These are phyloP conservation scores for Arctopsyche grandis DNA, from an alignment of 1,140 invertebrate species.

Conservation along the genomic window DNA sequence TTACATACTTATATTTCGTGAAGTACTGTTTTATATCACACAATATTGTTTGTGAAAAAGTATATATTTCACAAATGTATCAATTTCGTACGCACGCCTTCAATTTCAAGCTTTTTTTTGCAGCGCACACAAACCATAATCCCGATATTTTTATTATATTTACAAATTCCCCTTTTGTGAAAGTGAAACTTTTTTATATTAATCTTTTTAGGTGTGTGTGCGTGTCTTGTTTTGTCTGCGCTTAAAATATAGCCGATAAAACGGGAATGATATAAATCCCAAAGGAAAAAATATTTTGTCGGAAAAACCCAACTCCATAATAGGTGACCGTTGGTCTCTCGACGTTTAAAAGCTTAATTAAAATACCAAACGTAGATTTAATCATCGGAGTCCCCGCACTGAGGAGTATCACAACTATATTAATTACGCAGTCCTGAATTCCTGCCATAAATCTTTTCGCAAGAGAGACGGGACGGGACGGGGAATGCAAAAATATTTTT, in stretches of 20 bases:
- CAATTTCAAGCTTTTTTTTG: background rate
- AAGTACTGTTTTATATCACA: too few species aligned
- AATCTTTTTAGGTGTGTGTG: background rate
- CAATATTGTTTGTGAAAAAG: too few species aligned
- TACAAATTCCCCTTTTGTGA: constrained; percentile 29
- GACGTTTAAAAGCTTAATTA: constrained; percentile 31
- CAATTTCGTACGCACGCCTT: background rate
- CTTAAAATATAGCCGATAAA: constrained; percentile 27
- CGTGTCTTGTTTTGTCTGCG: background rate
- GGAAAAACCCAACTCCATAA: background rate
- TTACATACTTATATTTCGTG: too few species aligned
- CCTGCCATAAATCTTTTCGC: constrained; percentile 43
- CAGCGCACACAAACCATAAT: background rate
- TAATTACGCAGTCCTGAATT: constrained; percentile 52
- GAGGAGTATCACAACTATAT: constrained; percentile 38
- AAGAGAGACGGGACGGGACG: constrained; percentile 17
- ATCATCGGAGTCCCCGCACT: constrained; percentile 23
- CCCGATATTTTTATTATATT: constrained; percentile 25
- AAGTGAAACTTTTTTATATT: constrained; percentile 22
- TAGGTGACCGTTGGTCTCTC: constrained; percentile 1
- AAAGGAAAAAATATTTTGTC: background rate
- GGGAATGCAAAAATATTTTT: constrained; percentile 51
- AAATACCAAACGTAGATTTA: constrained; percentile 38
- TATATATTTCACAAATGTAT: background rate
- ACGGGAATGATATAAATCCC: background rate